phyloP scores from a whole-genome alignment of 64 coral and sea anemone species.

The Stylophora pistillata region DNA sequence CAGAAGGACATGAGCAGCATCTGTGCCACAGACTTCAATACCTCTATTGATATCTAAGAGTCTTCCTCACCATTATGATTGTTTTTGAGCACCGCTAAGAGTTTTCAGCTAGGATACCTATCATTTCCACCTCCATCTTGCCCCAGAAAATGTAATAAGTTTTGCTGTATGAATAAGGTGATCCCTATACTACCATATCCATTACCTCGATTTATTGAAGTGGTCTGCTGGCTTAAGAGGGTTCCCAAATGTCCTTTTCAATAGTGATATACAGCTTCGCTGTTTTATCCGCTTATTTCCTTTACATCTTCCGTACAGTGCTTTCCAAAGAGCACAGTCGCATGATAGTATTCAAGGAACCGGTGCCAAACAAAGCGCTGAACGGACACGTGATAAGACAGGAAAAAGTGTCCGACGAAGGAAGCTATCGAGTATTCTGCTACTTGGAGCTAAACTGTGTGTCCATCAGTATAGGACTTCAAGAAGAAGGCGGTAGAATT shows the following conservation, averaged over 20 bases:
- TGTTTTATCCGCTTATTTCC: too few relatives aligned
- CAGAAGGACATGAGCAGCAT: too few relatives aligned
- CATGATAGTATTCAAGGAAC: neutral
- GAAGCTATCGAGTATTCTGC: neutral
- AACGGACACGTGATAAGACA: neutral
- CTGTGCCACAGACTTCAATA: too few relatives aligned
- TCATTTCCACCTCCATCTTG: constrained; percentile 81
- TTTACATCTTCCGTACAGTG: neutral
- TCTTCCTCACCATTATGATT: constrained; percentile 63
- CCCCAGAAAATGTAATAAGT: too few relatives aligned
- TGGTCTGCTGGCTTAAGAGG: too few relatives aligned
- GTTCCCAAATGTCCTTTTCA: too few relatives aligned
- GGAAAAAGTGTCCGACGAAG: neutral
- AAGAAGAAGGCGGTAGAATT: neutral
- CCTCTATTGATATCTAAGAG: too few relatives aligned
- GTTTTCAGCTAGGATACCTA: constrained; percentile 75
- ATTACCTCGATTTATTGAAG: too few relatives aligned
- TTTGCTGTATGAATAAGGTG: too few relatives aligned
- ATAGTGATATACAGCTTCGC: too few relatives aligned
- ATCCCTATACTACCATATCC: too few relatives aligned
- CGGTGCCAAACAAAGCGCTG: neutral
- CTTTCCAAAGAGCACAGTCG: neutral
- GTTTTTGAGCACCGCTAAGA: constrained; percentile 72
- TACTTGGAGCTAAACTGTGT: constrained; percentile 16
- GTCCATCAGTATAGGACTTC: neutral